These are phyloP conservation scores for Leucophenga montana DNA, from an alignment of 2,888 invertebrate genomes.

Conservation along the genomic window DNA sequence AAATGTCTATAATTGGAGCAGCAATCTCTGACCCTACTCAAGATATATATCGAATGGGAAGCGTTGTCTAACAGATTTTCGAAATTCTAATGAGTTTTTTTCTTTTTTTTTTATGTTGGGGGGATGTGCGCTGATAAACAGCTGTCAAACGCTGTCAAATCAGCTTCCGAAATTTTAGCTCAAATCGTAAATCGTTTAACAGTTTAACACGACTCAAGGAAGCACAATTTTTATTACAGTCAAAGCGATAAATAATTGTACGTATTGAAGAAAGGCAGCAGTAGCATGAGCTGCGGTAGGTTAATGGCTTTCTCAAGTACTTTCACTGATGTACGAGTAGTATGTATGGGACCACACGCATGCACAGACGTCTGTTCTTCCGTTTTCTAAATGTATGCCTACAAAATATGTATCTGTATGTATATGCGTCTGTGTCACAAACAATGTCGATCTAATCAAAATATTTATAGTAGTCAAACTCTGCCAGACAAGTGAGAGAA, in stretches of 20 bases:
- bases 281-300: slow-evolving; percentile 57
- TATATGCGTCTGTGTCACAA: slow-evolving; percentile 19
- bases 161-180: slow-evolving; percentile 41
- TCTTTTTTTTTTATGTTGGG: no score
- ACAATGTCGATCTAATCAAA: slow-evolving; percentile 49
- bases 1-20: slow-evolving; percentile 21
- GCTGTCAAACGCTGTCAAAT: slow-evolving; percentile 18
- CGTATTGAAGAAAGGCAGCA: background rate
- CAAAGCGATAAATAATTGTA: slow-evolving; percentile 47
- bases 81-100: no score
- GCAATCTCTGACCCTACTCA: slow-evolving; percentile 69
- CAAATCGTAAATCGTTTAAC: slow-evolving; percentile 62
- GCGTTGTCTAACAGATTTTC: no score
- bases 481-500: slow-evolving; percentile 49
- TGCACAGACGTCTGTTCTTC: slow-evolving; percentile 20
- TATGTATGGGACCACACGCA: slow-evolving; percentile 5
- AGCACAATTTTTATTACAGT: slow-evolving; percentile 48
- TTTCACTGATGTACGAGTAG: slow-evolving; percentile 46
- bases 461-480: slow-evolving; percentile 51
- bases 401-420: background rate
- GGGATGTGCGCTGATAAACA: slow-evolving; percentile 5
- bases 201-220: slow-evolving; percentile 40
- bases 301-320: slow-evolving; percentile 61
- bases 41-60: slow-evolving; percentile 47
- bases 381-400: slow-evolving; percentile 52